These are phyloP conservation scores for Xestia ashworthii DNA, from an alignment of 2,888 invertebrate genomes.

Conservation along the genomic window DNA sequence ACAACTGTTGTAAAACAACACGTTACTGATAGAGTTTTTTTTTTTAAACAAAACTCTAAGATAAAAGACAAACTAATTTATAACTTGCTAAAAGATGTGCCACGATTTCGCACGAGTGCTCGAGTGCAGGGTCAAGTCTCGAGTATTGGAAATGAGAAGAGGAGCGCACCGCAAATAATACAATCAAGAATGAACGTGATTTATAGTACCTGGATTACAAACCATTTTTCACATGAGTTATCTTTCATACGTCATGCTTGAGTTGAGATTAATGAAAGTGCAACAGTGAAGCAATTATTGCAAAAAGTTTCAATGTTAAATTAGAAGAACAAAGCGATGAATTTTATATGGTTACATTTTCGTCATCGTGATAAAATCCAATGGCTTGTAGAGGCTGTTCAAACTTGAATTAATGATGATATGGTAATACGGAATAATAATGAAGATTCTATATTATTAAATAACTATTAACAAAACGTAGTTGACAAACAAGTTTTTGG, in stretches of 20 bases:
- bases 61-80: conserved; percentile 43
- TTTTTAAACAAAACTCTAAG: conserved; percentile 19
- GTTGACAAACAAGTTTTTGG: conserved; percentile 46
- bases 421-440: conserved; percentile 22
- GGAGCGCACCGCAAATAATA: conserved; percentile 26
- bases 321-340: conserved; percentile 24
- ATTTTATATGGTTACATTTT: conserved; percentile 19
- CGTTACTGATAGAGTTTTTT: background rate
- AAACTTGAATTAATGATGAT: conserved; percentile 27
- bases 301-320: conserved; percentile 49
- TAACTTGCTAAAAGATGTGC: conserved; percentile 40
- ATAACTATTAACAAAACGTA: conserved; percentile 23
- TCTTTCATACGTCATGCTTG: conserved; percentile 50
- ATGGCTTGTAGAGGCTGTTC: background rate
- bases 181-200: conserved; percentile 33
- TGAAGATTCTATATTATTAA: conserved; percentile 16
- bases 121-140: conserved; percentile 51
- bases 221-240: conserved; percentile 52
- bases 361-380: conserved; percentile 13
- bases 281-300: conserved; percentile 51
- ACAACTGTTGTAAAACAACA: background rate
- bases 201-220: conserved; percentile 35
- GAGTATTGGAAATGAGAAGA: conserved; percentile 11
- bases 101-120: conserved; percentile 36
- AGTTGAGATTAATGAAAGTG: conserved; percentile 61